Evolutionary conservation across 2,888 invertebrate species (phyloP).

Genomic region (Cataglyphis livida): DNA sequence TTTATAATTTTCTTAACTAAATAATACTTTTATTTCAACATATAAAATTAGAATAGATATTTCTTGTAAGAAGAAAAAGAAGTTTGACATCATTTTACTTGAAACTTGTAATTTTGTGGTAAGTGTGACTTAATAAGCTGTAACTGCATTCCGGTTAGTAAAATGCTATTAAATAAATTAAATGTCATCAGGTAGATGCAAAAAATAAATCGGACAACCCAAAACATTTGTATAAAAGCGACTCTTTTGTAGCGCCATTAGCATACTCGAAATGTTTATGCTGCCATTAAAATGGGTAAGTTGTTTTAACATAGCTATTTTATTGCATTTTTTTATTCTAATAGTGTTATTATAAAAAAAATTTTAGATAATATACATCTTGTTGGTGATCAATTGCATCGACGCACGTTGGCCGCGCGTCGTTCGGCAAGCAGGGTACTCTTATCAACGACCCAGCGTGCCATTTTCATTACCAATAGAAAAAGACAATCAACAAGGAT

Average conservation of each 20-base stretch:
- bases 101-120: slow-evolving; percentile 28
- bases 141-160: slow-evolving; percentile 17
- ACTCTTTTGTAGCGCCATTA: not conserved
- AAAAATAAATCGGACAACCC: slow-evolving; percentile 16
- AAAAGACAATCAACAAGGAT: slow-evolving; percentile 26
- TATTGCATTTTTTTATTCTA: not conserved
- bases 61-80: slow-evolving; percentile 21
- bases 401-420: slow-evolving; percentile 21
- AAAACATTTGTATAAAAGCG: slow-evolving; percentile 38
- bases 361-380: slow-evolving; percentile 42
- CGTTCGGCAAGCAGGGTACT: slow-evolving; percentile 43
- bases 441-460: slow-evolving; percentile 40
- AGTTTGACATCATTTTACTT: slow-evolving; percentile 13
- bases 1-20: slow-evolving; percentile 18
- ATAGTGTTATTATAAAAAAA: not conserved
- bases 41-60: not conserved
- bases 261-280: slow-evolving; percentile 51
- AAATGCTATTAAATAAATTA: slow-evolving; percentile 3
- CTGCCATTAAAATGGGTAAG: slow-evolving; percentile 46
- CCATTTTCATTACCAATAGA: slow-evolving; percentile 40
- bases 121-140: slow-evolving; percentile 25
- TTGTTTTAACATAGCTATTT: not conserved
- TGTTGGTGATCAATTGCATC: slow-evolving; percentile 25
- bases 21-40: slow-evolving; percentile 19
- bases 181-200: not conserved